These are phyloP conservation scores for Myxocyprinus asiaticus DNA, from an alignment of 2,113 vertebrate genomes.

Conservation along the genomic window DNA sequence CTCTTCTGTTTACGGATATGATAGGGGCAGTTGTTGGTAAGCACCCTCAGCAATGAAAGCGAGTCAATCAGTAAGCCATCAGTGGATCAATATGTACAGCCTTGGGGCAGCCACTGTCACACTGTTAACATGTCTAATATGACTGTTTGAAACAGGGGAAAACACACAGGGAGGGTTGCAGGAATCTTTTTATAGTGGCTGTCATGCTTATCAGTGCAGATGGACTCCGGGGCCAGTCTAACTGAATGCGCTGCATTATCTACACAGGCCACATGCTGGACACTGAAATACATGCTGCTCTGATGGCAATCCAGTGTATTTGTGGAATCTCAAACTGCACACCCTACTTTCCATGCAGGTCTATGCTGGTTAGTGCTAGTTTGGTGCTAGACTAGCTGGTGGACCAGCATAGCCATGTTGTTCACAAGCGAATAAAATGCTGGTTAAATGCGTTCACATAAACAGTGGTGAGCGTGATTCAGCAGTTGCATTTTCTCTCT, in stretches of 20 bases:
- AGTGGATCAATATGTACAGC: conserved; percentile 46
- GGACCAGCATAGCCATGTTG: too few relatives aligned
- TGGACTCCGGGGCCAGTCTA: background rate
- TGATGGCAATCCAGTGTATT: too few relatives aligned
- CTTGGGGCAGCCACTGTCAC: conserved; percentile 21
- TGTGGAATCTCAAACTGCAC: background rate
- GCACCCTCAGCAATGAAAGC: conserved; percentile 15
- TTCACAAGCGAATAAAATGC: too few relatives aligned
- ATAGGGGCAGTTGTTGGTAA: background rate
- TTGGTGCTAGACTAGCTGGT: too few relatives aligned
- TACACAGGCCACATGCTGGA: conserved; percentile 1
- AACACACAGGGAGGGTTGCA: background rate
- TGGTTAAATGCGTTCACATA: too few relatives aligned
- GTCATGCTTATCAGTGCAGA: conserved; percentile 26
- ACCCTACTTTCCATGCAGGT: too few relatives aligned
- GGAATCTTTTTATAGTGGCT: conserved; percentile 40
- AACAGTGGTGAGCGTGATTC: too few relatives aligned
- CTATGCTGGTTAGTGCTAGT: too few relatives aligned
- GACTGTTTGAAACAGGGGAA: conserved; percentile 1
- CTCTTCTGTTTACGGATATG: too few relatives aligned
- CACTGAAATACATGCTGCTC: background rate
- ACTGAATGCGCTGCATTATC: conserved; percentile 5
- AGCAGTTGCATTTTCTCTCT: too few relatives aligned
- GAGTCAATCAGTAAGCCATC: conserved; percentile 16
- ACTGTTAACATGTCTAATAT: conserved; percentile 18